phyloP scores from a whole-genome alignment of 2,113 vertebrate genomes.

The Perca fluviatilis region DNA sequence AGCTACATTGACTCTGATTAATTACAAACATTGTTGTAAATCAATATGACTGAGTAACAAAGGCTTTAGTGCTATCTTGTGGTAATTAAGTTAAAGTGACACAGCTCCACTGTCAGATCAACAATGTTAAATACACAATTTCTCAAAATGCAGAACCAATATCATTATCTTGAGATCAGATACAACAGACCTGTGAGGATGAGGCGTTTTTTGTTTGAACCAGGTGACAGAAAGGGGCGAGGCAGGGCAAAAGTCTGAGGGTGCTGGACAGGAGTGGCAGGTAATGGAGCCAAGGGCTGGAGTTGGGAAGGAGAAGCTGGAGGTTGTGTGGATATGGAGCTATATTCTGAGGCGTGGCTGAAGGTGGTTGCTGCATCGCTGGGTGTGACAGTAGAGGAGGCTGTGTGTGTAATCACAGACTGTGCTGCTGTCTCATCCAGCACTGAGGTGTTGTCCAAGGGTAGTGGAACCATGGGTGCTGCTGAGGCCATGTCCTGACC shows the following conservation, averaged over 20 bases:
- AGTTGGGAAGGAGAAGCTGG: conserved; percentile 72
- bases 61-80: conserved; percentile 46
- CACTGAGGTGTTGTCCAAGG: conserved; percentile 39
- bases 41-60: not conserved
- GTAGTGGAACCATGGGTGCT: conserved; percentile 46
- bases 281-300: conserved; percentile 72
- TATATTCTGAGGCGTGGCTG: conserved; percentile 86
- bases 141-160: not conserved
- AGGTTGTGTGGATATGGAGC: conserved; percentile 70
- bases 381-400: conserved; percentile 84
- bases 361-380: conserved; percentile 86
- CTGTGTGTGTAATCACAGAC: conserved; percentile 89
- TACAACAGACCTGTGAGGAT: conserved; percentile 81
- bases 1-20: not conserved
- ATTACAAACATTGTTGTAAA: not conserved
- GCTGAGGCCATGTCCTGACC: conserved; percentile 57
- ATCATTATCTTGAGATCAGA: conserved; percentile 7
- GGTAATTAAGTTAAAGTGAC: conserved; percentile 18
- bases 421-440: conserved; percentile 68
- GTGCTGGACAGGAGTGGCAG: conserved; percentile 72
- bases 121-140: not conserved
- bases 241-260: conserved; percentile 87
- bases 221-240: conserved; percentile 82
- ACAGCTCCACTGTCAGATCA: not conserved
- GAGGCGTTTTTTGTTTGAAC: conserved; percentile 85